Evolutionary conservation across 2,797 vertebrate genomes (phyloP).

Genomic region (Enteromius trimaculatus): DNA sequence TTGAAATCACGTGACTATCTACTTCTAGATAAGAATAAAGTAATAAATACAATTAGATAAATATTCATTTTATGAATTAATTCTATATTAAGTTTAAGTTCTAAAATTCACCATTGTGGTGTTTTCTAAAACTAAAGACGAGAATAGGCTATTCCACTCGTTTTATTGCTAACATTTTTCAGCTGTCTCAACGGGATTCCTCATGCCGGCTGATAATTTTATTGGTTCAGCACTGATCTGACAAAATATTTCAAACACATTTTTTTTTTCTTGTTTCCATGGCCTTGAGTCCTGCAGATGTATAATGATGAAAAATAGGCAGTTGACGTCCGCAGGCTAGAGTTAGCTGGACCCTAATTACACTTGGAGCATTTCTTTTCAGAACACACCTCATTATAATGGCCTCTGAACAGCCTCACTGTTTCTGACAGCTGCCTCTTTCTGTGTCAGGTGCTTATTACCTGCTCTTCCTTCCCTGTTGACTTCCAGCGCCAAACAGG

Average conservation of each 20-base stretch:
- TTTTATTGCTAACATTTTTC: constrained; percentile 45
- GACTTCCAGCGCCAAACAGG: constrained; percentile 58
- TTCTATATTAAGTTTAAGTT: neutral
- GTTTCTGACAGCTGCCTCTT: constrained; percentile 50
- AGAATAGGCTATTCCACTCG: constrained; percentile 8
- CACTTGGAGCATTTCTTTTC: constrained; percentile 47
- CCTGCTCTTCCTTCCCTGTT: constrained; percentile 46
- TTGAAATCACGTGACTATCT: neutral
- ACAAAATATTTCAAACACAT: constrained; percentile 46
- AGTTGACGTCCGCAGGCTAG: constrained; percentile 42
- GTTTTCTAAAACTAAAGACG: constrained; percentile 34
- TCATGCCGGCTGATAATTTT: constrained; percentile 35
- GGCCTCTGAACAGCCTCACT: constrained; percentile 51
- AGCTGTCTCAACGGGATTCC: constrained; percentile 29
- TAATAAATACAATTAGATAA: neutral
- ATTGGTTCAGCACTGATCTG: constrained; percentile 40
- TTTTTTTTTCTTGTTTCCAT: constrained; percentile 9
- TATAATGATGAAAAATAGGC: constrained; percentile 43
- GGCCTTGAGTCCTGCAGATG: constrained; percentile 54
- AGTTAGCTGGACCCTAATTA: constrained; percentile 54
- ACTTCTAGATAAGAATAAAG: neutral
- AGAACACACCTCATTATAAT: constrained; percentile 53
- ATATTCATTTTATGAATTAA: neutral
- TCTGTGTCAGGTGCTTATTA: constrained; percentile 65
- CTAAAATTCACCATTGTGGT: neutral